Evolutionary conservation across 2,888 invertebrate genomes (phyloP).

Genomic region (Nebria brevicollis): DNA sequence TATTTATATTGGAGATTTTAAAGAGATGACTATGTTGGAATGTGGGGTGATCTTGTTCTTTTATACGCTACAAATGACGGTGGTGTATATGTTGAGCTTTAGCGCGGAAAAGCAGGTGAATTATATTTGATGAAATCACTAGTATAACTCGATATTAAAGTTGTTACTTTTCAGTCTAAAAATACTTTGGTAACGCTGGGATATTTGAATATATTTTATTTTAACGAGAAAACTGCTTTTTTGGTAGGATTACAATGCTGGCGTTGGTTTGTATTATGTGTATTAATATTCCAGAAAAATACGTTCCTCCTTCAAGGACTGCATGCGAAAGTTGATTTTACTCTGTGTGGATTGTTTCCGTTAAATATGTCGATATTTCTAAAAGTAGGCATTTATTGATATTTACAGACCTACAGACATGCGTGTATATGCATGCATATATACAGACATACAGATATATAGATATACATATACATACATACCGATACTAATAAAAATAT

Average conservation of each 20-base stretch:
- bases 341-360: slow-evolving; percentile 8
- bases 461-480: too few relatives aligned
- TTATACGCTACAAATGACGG: slow-evolving; percentile 23
- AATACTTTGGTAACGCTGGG: slow-evolving; percentile 11
- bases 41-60: background rate
- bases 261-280: background rate
- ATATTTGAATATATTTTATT: slow-evolving; percentile 19
- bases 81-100: slow-evolving; percentile 7
- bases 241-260: background rate
- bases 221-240: slow-evolving; percentile 15
- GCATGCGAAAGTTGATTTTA: slow-evolving; percentile 27
- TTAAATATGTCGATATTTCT: background rate
- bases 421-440: too few relatives aligned
- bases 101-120: slow-evolving; percentile 17
- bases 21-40: slow-evolving; percentile 14
- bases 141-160: background rate
- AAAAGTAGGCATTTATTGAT: background rate
- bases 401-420: too few relatives aligned
- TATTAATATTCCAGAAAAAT: slow-evolving; percentile 19
- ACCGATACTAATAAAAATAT: too few relatives aligned
- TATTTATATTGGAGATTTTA: slow-evolving; percentile 19
- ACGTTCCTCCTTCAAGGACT: slow-evolving; percentile 26
- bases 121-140: background rate
- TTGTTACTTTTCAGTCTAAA: slow-evolving; percentile 6
- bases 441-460: too few relatives aligned